Evolutionary conservation across 2,113 vertebrate genomes (phyloP), one percentile per base, ranked within the genome.

Genomic region (Sphaerodactylus townsendi): DNA sequence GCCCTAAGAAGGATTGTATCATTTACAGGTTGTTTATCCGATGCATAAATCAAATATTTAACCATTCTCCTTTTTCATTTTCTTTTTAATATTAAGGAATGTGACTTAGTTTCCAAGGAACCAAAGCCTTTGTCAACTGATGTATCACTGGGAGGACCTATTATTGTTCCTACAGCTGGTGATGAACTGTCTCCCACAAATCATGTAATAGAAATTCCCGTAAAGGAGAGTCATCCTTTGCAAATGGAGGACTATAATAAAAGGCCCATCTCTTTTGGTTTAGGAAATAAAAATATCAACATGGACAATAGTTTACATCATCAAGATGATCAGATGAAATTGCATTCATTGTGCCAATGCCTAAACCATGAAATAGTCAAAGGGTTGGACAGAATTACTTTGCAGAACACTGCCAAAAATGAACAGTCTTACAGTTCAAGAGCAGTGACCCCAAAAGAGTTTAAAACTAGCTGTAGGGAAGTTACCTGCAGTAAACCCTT

Each of bases 81-180:
- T 77, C 76, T 87, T 1, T 39, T 88, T 91, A 70, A 71, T 94
- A 73, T 86, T 85, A 93, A 99, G 98, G 97, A 96, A 33, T 97
- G 87, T 90, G 96, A 97, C 66, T 96, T 98, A 92, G 93, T 97
- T 89, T 95, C 93, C 87, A 95, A 95, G 83, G 94, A 96, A 87
- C 92, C 95, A 87, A 97, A 97, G 87, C 93, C 95, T 88, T 87
- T 95, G 90, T 82, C 88, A 77, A 90, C 93, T 88, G 94, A 94
- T 87, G 88, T 91, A 86, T 95, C 94, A 87, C 73, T 92, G 14
- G 81, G 91, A 48, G 93, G 95, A 48, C 96, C 98, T 70, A 97
- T 99, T 92, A 94, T 98, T 91, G 97, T 99, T 84, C 98, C 98
- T 77, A 98, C 97, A n/a, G 97, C 97, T 85, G 89, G 92, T 92